Evolutionary conservation across 2,797 vertebrate species (phyloP), one percentile per base, ranked within the genome.

Genomic region (Poeciliopsis presidionis): DNA sequence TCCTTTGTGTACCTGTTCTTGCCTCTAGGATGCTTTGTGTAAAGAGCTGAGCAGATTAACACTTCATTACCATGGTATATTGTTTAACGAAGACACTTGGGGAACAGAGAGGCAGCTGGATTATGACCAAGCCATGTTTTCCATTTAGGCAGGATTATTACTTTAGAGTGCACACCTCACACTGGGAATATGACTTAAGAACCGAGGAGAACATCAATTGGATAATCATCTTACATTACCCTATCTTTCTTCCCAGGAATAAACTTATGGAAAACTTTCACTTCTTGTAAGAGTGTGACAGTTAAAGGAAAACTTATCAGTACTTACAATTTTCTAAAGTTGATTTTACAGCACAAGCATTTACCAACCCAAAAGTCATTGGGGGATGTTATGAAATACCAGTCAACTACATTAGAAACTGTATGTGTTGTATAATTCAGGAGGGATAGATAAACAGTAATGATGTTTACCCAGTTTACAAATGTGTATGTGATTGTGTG

Each of bases 81-180:
- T 93, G 90, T 93, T 92, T 91, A 92, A 93, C 88, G 84, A 85
- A 91, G 85, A 92, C 91, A 91, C 92, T 90, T 79, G 80, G 88
- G 90, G 90, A 93, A 91, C 81, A 81, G 87, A 92, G 90, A 92
- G 87, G 90, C 91, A 93, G 89, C 90, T 93, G 92, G 94, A 95
- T 94, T 94, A 94, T 87, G 85, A 87, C 89, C 90, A 89, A 91
- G 87, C 89, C 92, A 91, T 92, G 93, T 91, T 93, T 94, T 93
- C 88, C 87, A 93, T 95, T 93, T 94, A 91, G 88, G 86, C 85
- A 91, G 91, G 92, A 95, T 94, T 93, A 94, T 90, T 89, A 89
- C 89, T 89, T 92, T 80, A 90, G 88, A 85, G 87, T 89, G 90
- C 90, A 91, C 78, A 90, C 88, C 80, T 92, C 78, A 61, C 84